Conservation (phyloP, 2,888 invertebrate species). For the Eilema sororculum region DNA sequence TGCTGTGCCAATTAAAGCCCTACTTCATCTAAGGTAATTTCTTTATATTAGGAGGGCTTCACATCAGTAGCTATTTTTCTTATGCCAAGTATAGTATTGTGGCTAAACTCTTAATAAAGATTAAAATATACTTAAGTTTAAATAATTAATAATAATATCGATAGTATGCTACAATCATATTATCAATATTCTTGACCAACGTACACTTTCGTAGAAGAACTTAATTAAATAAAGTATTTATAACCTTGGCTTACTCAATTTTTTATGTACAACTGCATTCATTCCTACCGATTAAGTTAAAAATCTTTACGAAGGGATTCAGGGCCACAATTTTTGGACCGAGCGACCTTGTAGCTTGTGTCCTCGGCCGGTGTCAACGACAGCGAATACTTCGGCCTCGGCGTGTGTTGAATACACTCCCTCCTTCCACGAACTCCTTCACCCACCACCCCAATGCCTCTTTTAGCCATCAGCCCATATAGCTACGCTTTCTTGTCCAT, state of each 20-base stretch:
- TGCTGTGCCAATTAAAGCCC: neutral
- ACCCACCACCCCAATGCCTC: constrained; percentile 36
- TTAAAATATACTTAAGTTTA: too few species aligned
- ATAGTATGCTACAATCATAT: neutral
- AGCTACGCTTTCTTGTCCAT: constrained; percentile 43
- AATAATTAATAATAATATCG: too few species aligned
- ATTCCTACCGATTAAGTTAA: constrained; percentile 43
- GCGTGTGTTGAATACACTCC: constrained; percentile 61
- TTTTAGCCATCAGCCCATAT: constrained; percentile 44
- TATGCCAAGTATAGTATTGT: too few species aligned
- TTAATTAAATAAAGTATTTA: constrained; percentile 1
- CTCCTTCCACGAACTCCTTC: constrained; percentile 38
- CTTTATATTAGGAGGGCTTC: too few species aligned
- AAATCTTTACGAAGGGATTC: constrained; percentile 55
- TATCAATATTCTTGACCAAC: neutral
- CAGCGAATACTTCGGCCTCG: constrained; percentile 71
- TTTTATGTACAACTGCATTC: constrained; percentile 38
- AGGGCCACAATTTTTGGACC: constrained; percentile 63
- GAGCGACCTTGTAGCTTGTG: constrained; percentile 76
- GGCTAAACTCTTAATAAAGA: too few species aligned
- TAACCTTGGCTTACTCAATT: neutral
- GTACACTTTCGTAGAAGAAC: neutral
- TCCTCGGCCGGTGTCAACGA: constrained; percentile 83
- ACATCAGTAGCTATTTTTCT: neutral
- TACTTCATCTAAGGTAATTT: neutral